Percentiles rank a stretch among this genome's conserved stretches.
These are phyloP conservation scores for Torymus aiolomorphi DNA, from an alignment of 2,888 invertebrate genomes.

Conservation along the genomic window DNA sequence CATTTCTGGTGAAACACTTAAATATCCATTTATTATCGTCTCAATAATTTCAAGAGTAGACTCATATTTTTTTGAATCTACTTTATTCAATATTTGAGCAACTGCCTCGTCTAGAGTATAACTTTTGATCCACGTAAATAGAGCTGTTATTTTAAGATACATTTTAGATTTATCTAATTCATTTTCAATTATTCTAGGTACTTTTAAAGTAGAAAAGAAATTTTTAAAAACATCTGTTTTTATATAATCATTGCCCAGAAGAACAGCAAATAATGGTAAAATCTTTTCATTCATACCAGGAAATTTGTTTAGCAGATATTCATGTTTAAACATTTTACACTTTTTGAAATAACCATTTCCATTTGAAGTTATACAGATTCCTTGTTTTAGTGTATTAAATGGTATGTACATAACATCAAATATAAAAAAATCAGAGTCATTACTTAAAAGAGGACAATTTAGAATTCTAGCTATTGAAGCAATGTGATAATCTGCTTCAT, in stretches of 20 bases:
- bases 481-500: slow-evolving; percentile 93
- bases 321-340: slow-evolving; percentile 84
- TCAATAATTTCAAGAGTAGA: slow-evolving; percentile 79
- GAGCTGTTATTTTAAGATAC: slow-evolving; percentile 78
- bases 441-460: slow-evolving; percentile 90
- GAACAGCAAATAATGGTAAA: slow-evolving; percentile 87
- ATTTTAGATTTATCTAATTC: slow-evolving; percentile 59
- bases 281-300: slow-evolving; percentile 81
- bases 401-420: slow-evolving; percentile 90
- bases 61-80: slow-evolving; percentile 78
- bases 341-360: slow-evolving; percentile 75
- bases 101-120: slow-evolving; percentile 84
- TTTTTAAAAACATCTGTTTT: slow-evolving; percentile 81
- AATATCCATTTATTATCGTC: slow-evolving; percentile 81
- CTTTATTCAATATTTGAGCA: slow-evolving; percentile 80
- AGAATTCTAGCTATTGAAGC: slow-evolving; percentile 87
- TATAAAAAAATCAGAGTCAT: slow-evolving; percentile 96
- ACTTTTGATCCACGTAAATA: slow-evolving; percentile 86
- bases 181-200: slow-evolving; percentile 73
- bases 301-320: slow-evolving; percentile 81
- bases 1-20: slow-evolving; percentile 78
- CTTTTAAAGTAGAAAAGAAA: slow-evolving; percentile 82
- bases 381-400: slow-evolving; percentile 80
- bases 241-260: slow-evolving; percentile 94
- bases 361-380: slow-evolving; percentile 69